Conservation (phyloP, 2,888 invertebrate genomes). For the Drosophila barbarae region DNA sequence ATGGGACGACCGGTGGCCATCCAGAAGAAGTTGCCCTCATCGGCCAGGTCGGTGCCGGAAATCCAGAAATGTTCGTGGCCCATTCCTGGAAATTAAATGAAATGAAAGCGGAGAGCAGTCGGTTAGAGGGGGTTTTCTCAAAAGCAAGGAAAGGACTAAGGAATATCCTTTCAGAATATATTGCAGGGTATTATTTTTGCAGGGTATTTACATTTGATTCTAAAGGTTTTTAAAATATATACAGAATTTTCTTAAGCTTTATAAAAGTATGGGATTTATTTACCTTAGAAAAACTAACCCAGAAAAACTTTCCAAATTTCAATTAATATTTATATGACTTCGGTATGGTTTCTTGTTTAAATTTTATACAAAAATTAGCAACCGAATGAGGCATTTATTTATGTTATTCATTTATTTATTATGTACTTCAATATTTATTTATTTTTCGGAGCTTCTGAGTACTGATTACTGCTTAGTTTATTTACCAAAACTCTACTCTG, state of each 20-base stretch:
- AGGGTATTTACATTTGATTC: no score
- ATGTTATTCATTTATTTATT: no score
- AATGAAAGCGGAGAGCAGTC: not conserved
- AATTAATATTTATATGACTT: no score
- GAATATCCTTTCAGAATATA: not conserved
- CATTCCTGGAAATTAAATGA: conserved; percentile 82
- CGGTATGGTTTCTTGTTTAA: no score
- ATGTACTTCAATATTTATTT: no score
- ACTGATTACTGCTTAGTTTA: not conserved
- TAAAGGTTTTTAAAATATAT: no score
- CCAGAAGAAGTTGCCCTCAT: conserved; percentile 95
- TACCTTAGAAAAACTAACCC: no score
- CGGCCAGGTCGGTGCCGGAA: conserved; percentile 93
- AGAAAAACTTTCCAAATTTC: no score
- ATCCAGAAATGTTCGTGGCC: conserved; percentile 97
- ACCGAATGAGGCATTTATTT: no score
- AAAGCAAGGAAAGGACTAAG: not conserved
- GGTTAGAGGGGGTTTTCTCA: not conserved
- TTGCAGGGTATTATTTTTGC: not conserved
- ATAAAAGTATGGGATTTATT: no score
- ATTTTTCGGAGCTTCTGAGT: not conserved
- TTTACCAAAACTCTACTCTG: not conserved
- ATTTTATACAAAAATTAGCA: no score
- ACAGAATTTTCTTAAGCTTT: no score
- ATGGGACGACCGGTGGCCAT: conserved; percentile 94